phyloP scores from a whole-genome alignment of 2,888 invertebrate species.

The Tipula vernalis region DNA sequence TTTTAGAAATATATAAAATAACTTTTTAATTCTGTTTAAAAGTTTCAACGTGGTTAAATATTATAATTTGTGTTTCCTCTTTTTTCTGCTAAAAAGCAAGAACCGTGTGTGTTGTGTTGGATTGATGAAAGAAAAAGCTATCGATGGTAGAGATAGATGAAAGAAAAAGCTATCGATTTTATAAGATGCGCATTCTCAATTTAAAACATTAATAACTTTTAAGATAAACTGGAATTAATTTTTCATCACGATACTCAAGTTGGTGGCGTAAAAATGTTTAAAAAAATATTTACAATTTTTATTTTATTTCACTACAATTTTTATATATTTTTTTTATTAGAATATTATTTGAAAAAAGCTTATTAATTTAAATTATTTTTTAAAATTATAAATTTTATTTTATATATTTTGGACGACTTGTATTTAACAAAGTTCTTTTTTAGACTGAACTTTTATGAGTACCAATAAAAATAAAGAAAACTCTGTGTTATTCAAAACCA shows the following conservation, averaged over 20 bases:
- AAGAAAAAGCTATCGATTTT: constrained; percentile 7
- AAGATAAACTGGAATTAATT: not conserved
- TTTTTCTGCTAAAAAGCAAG: not conserved
- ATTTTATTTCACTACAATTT: not conserved
- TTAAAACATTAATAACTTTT: not conserved
- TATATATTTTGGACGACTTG: not conserved
- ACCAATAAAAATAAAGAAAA: not conserved
- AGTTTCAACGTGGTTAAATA: not conserved
- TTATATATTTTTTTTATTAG: not conserved
- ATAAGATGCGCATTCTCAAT: constrained; percentile 5
- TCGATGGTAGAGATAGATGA: not conserved
- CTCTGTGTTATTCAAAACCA: not conserved
- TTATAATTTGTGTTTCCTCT: not conserved
- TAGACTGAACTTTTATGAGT: not conserved
- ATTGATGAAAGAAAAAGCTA: not conserved
- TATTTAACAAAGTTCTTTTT: not conserved
- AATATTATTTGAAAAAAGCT: not conserved
- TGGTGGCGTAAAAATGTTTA: not conserved
- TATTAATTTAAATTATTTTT: not conserved
- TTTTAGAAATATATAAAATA: not conserved
- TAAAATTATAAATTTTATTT: not conserved
- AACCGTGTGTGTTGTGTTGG: not conserved
- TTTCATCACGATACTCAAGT: not conserved
- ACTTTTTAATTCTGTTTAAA: not conserved
- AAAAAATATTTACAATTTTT: not conserved